Evolutionary conservation across 2,888 invertebrate species (phyloP), one percentile per base, ranked within the genome.

Genomic region (Sphinx pinastri): DNA sequence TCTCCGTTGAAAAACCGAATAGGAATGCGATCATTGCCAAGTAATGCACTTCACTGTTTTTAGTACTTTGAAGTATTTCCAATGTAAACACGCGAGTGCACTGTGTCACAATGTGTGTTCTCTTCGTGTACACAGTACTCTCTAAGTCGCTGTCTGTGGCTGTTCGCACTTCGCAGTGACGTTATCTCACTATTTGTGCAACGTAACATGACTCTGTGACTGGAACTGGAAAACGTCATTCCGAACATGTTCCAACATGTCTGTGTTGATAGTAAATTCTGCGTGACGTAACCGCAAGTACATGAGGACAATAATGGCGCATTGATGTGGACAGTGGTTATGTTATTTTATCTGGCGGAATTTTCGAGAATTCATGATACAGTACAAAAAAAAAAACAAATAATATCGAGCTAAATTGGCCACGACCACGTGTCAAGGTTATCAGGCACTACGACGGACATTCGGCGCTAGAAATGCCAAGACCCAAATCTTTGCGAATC

Each of bases 181-280:
- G 69, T 71, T 69, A 51, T 38, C 55, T 47, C 67, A 51, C 74
- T 71, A 72, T 57, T 73, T 68, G 73, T 71, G 70, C 52, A 55
- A 49, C 49, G 68, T 67, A 60, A 55, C 49, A 67, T 8, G 58
- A 51, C 67, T 70, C 60, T 14, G 13, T 55, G 31, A 38, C 19
- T 52, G 68, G 55, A 19, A 70, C 19, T 70, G 80, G 75, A 81
- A 79, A 76, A 77, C 77, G 57, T 52, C 57, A 67, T 55, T 71
- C 67, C 69, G 70, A 73, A 74, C 83, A 84, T 70, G 83, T 83
- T 75, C 74, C 67, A 75, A 84, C 83, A 72, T 80, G 84, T 81
- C 74, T 54, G 68, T 47, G 13, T 52, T 69, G 38, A 38, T 31
- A 52, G 38, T 19, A 10, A 19, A 12, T 38, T 38, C 38, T 38